These are phyloP conservation scores for Drosophila melanica DNA, from an alignment of 1,140 invertebrate genomes.

Conservation along the genomic window DNA sequence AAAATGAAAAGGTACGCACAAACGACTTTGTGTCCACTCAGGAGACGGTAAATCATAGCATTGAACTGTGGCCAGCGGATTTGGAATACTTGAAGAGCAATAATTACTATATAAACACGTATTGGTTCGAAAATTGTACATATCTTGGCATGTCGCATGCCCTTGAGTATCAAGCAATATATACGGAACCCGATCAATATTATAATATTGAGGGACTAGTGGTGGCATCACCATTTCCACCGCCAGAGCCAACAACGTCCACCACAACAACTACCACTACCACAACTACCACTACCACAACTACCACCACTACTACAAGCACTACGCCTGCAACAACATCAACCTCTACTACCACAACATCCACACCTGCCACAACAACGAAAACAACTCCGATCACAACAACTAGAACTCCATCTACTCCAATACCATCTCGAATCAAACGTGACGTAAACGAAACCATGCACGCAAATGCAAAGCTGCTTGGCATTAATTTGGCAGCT, in stretches of 20 bases:
- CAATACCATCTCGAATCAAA: conserved; percentile 49
- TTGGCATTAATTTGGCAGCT: conserved; percentile 65
- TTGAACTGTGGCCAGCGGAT: conserved; percentile 87
- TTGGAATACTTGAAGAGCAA: conserved; percentile 86
- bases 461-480: conserved; percentile 66
- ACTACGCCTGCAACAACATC: conserved; percentile 84
- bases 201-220: conserved; percentile 89
- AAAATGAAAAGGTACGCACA: conserved; percentile 86
- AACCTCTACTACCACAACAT: conserved; percentile 51
- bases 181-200: conserved; percentile 86
- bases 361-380: conserved; percentile 42
- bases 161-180: conserved; percentile 87
- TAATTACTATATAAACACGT: conserved; percentile 87
- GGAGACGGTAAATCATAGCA: conserved; percentile 85
- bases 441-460: conserved; percentile 67
- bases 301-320: conserved; percentile 84
- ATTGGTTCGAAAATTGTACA: conserved; percentile 91
- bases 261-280: conserved; percentile 86
- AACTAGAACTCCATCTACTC: conserved; percentile 2
- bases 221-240: conserved; percentile 87
- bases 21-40: conserved; percentile 87
- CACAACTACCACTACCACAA: conserved; percentile 73
- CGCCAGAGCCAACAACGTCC: conserved; percentile 86
- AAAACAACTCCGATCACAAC: conserved; percentile 36
- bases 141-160: conserved; percentile 88